A percentile compares a stretch with the other conserved stretches of the same genome.
Evolutionary conservation across 2,888 invertebrate genomes (phyloP).

Genomic region (Rhagonycha lutea): DNA sequence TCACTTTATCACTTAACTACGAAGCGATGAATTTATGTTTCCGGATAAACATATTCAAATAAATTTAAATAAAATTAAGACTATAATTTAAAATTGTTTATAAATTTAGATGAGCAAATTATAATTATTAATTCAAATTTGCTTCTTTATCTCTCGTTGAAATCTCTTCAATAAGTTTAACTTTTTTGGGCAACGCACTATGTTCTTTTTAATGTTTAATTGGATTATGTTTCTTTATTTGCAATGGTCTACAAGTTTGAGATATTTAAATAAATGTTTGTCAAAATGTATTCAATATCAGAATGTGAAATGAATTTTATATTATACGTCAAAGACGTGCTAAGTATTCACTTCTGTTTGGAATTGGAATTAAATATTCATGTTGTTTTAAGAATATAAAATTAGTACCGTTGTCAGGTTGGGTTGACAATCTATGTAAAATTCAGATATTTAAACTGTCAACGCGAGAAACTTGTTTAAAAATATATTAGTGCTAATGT

Average conservation of each 20-base stretch:
- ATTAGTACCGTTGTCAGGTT: constrained; percentile 39
- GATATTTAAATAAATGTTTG: background rate
- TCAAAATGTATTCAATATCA: background rate
- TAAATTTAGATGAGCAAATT: background rate
- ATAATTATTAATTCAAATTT: background rate
- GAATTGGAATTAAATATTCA: constrained; percentile 31
- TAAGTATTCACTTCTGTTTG: constrained; percentile 16
- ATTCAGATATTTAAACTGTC: constrained; percentile 35
- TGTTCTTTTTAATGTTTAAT: background rate
- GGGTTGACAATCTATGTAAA: constrained; percentile 33
- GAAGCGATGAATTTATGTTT: background rate
- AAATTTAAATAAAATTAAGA: background rate
- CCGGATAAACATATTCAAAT: background rate
- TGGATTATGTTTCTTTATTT: background rate
- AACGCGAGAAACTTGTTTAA: constrained; percentile 33
- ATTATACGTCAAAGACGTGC: constrained; percentile 24
- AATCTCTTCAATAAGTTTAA: background rate
- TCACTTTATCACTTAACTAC: background rate
- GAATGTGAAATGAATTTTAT: background rate
- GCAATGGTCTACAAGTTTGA: background rate
- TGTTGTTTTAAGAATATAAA: constrained; percentile 34
- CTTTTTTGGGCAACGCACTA: background rate
- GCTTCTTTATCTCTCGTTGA: background rate
- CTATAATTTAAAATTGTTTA: background rate
- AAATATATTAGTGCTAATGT: constrained; percentile 40